A percentile compares a stretch with the other conserved stretches of the same genome.
Conservation (phyloP, 2,888 invertebrate genomes). For the Fragum whitleyi region DNA sequence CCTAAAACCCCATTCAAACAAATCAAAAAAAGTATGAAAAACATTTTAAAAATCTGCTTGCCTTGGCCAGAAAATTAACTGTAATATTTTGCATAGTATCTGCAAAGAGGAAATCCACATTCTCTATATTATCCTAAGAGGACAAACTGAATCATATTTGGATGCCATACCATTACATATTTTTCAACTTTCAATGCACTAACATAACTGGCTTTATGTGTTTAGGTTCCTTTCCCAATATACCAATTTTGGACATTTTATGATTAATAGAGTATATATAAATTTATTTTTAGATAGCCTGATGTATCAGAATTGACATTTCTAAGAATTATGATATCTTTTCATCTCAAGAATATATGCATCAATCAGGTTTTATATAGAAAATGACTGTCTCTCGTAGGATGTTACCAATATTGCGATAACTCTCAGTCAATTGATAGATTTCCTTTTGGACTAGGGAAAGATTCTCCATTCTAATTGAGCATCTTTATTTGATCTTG, state of each 20-base stretch:
- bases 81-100: no score
- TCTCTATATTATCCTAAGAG: no score
- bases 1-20: no score
- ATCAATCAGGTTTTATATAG: slow-evolving; percentile 28
- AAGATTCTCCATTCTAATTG: slow-evolving; percentile 25
- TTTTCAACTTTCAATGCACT: slow-evolving; percentile 1
- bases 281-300: slow-evolving; percentile 24
- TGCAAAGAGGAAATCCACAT: no score
- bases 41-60: no score
- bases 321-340: slow-evolving; percentile 28
- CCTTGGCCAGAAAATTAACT: no score
- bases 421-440: slow-evolving; percentile 18
- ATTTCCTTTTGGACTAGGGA: slow-evolving; percentile 3
- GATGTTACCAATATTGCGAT: slow-evolving; percentile 23
- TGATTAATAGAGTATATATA: slow-evolving; percentile 24
- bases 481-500: slow-evolving; percentile 36
- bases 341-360: slow-evolving; percentile 27
- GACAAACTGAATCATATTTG: no score
- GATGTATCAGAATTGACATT: slow-evolving; percentile 31
- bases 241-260: slow-evolving; percentile 19
- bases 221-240: slow-evolving; percentile 15
- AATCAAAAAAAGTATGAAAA: no score
- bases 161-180: background rate
- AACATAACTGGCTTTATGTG: slow-evolving; percentile 21
- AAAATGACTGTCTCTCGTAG: slow-evolving; percentile 27